These are phyloP conservation scores for Phaethornis superciliosus DNA, from an alignment of 2,113 vertebrate species.

Conservation along the genomic window DNA sequence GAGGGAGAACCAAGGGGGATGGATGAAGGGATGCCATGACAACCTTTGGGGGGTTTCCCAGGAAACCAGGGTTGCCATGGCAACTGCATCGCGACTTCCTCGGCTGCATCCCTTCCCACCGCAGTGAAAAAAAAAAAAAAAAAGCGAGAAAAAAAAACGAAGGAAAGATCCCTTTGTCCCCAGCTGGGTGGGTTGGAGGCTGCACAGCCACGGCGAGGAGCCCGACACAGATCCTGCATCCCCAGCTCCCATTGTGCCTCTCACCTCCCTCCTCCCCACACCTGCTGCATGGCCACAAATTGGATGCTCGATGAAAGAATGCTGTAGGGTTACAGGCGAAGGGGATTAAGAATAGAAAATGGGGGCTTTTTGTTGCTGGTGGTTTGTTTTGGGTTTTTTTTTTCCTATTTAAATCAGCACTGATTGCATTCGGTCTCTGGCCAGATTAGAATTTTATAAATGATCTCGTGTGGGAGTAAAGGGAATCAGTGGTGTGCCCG, in stretches of 20 bases:
- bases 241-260: not conserved
- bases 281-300: not conserved
- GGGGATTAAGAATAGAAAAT: not conserved
- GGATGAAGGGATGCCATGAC: slow-evolving; percentile 86
- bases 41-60: slow-evolving; percentile 92
- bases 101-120: slow-evolving; percentile 59
- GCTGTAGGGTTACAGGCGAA: not conserved
- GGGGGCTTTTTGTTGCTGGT: not conserved
- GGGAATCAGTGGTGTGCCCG: not conserved
- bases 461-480: not conserved
- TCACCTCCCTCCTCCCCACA: not conserved
- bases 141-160: not conserved
- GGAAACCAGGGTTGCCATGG: slow-evolving; percentile 93
- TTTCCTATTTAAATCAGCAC: not conserved
- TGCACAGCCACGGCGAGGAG: not conserved
- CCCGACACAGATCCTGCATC: not conserved
- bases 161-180: slow-evolving; percentile 60
- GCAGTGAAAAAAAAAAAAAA: not conserved
- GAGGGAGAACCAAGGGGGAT: slow-evolving; percentile 70
- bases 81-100: slow-evolving; percentile 93
- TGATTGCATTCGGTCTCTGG: not conserved
- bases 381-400: too few relatives aligned
- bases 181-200: slow-evolving; percentile 27
- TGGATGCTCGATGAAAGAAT: not conserved
- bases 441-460: slow-evolving; percentile 27